Evolutionary conservation across 2,888 invertebrate genomes (phyloP).

Genomic region (Andrena haemorrhoa): DNA sequence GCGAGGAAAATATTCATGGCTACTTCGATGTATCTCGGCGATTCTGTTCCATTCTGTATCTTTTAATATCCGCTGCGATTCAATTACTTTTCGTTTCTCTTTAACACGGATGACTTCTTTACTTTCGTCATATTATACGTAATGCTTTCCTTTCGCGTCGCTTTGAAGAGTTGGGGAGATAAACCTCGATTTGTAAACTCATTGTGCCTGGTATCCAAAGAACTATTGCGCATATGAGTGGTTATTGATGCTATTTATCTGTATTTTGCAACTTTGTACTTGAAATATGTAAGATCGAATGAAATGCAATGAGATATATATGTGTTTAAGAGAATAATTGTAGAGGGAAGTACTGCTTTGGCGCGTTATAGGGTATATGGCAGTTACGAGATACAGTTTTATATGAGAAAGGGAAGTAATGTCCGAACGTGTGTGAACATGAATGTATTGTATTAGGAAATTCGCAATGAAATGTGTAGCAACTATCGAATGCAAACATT

Average conservation of each 20-base stretch:
- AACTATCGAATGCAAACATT: conserved; percentile 19
- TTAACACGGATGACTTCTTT: conserved; percentile 3
- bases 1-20: neutral
- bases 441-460: conserved; percentile 13
- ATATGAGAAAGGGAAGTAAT: neutral
- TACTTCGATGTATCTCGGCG: neutral
- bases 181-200: neutral
- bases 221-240: neutral
- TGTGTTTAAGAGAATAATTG: neutral
- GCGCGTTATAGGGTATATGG: neutral
- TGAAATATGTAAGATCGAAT: neutral
- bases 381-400: conserved; percentile 9
- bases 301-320: conserved; percentile 5
- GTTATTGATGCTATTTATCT: neutral
- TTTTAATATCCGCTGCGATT: neutral
- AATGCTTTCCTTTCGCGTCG: neutral
- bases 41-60: neutral
- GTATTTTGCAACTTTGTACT: conserved; percentile 12
- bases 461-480: conserved; percentile 11
- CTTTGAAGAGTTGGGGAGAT: neutral
- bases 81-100: neutral
- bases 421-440: neutral
- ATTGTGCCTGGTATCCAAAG: neutral
- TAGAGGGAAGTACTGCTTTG: conserved; percentile 5
- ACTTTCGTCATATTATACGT: neutral